Evolutionary conservation across 2,797 vertebrate genomes (phyloP).

Genomic region (Masticophis lateralis): DNA sequence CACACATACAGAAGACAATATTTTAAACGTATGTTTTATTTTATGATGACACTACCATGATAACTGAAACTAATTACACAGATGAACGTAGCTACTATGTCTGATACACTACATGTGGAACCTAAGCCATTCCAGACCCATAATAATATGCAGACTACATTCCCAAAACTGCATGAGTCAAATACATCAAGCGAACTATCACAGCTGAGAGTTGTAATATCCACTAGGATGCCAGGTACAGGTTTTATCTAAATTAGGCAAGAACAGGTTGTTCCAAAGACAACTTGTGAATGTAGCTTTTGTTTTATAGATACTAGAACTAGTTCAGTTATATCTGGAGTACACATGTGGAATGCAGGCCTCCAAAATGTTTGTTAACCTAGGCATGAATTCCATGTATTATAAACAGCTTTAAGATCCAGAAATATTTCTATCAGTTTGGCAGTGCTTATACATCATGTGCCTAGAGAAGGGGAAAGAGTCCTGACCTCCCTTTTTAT

Average conservation of each 20-base stretch:
- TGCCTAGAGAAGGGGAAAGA: not conserved
- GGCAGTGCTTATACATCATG: not conserved
- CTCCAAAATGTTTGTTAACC: not conserved
- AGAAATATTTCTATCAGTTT: not conserved
- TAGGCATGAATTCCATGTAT: not conserved
- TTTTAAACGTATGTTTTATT: conserved; percentile 42
- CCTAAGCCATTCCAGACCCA: not conserved
- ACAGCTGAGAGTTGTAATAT: not conserved
- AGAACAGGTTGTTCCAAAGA: not conserved
- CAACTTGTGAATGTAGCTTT: not conserved
- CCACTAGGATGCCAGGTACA: not conserved
- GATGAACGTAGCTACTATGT: not conserved
- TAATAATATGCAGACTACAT: not conserved
- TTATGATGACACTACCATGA: not conserved
- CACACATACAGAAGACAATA: conserved; percentile 22
- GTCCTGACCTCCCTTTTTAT: not conserved
- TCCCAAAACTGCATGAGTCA: not conserved
- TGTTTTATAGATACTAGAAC: not conserved
- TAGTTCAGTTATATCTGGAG: not conserved
- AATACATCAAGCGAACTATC: not conserved
- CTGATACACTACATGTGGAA: not conserved
- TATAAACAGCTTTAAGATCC: not conserved
- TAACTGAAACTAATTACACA: not conserved
- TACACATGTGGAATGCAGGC: not conserved
- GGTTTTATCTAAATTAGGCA: not conserved